These are phyloP conservation scores for Tyrannus savana DNA, from an alignment of 2,113 vertebrate species.

Conservation along the genomic window DNA sequence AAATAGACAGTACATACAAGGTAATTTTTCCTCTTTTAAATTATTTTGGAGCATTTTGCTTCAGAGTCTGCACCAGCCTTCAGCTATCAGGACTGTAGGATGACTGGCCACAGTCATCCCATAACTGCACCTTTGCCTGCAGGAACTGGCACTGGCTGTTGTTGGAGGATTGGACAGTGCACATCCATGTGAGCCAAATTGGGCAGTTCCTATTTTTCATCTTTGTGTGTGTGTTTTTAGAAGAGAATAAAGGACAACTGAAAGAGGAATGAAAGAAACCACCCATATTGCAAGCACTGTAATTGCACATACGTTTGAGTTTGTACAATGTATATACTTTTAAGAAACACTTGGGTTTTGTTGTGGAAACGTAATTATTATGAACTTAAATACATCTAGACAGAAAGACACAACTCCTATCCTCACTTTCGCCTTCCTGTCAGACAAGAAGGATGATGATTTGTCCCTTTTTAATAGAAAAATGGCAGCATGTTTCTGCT, in stretches of 20 bases:
- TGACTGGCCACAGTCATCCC: background rate
- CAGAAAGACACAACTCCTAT: background rate
- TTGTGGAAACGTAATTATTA: background rate
- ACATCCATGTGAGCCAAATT: background rate
- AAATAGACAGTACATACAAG: background rate
- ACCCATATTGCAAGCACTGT: background rate
- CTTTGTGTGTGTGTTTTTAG: background rate
- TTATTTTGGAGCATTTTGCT: background rate
- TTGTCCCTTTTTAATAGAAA: background rate
- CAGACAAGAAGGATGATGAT: background rate
- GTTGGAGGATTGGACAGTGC: background rate
- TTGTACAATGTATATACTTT: background rate
- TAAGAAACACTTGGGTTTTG: background rate
- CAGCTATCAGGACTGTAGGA: background rate
- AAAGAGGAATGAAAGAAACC: background rate
- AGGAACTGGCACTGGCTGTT: background rate
- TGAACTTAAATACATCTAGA: background rate
- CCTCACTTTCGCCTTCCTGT: background rate
- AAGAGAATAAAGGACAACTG: background rate
- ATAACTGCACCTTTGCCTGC: background rate
- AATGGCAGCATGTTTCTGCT: constrained; percentile 24
- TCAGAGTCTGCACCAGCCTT: background rate
- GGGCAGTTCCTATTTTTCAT: background rate
- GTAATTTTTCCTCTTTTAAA: background rate
- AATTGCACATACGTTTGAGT: background rate